Evolutionary conservation across 2,888 invertebrate species (phyloP), one percentile per base, ranked within the genome.

Genomic region (Oegoconia quadripuncta): DNA sequence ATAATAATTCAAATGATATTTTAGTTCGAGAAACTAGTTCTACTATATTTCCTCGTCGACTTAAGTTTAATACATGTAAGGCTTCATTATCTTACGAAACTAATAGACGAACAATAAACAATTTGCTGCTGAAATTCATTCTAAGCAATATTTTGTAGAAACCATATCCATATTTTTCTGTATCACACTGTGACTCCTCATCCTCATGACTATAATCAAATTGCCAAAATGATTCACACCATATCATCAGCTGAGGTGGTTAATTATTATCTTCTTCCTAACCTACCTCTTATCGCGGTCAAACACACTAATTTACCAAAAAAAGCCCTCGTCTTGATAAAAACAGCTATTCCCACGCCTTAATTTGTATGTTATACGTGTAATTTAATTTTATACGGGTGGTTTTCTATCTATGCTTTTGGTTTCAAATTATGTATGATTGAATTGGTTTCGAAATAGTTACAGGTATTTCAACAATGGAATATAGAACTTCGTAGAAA

Each of bases 331-430:
- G 31, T 46, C 14, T 29, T 39, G 33, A 46, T 51, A 58, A 53
- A 65, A 63, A 67, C 55, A 45, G 15, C 20, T 39, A 51, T 73
- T 81, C 80, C 64, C 79, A 80, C 77, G 75, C 69, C 65, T 59
- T 66, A 68, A 73, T 77, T 75, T 64, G 55, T 66, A 74, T 63
- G 50, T 61, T 59, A 65, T 67, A 72, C 64, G 64, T 74, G 59
- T 74, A 71, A 80, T 76, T 75, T 76, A 68, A 73, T 77, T 73
- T 69, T 78, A 71, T 62, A 59, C 66, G 71, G 74, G 59, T 59
- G 48, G 62, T 73, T 67, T 65, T 39, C 39, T 39, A 61, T 52
- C 66, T n/a, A n/a, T n/a, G n/a, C n/a, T n/a, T n/a, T n/a, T n/a
- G n/a, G n/a, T n/a, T n/a, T n/a, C n/a, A n/a, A n/a, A n/a, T n/a